Conservation (phyloP, 1,140 invertebrate species). For the Tetramorium parvispinum region DNA sequence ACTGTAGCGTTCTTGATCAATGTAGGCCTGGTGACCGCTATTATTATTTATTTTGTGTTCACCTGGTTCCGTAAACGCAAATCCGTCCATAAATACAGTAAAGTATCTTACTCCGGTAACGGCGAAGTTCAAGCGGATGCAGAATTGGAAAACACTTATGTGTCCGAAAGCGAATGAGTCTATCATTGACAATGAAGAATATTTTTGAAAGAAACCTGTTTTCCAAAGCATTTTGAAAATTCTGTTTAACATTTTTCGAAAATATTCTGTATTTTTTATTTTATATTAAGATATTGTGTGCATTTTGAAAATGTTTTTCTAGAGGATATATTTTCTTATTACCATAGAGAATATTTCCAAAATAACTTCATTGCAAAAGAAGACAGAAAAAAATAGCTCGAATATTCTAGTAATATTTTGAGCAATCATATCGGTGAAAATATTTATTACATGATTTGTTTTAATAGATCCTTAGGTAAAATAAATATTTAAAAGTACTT, state of each 20-base stretch:
- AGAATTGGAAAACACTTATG: conserved; percentile 34
- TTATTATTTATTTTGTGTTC: conserved; percentile 45
- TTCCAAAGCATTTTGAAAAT: not conserved
- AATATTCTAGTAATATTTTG: not conserved
- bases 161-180: conserved; percentile 73
- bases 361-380: not conserved
- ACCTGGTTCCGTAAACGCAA: conserved; percentile 23
- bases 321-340: conserved; percentile 3
- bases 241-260: not conserved
- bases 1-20: conserved; percentile 69
- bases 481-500: not conserved
- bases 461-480: not conserved
- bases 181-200: not conserved
- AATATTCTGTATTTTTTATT: not conserved
- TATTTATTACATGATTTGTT: not conserved
- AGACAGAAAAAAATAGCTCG: not conserved
- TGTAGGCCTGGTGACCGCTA: not conserved
- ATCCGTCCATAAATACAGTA: conserved; percentile 64
- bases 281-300: not conserved
- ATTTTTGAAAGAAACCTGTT: not conserved
- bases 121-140: conserved; percentile 47
- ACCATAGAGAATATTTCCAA: not conserved
- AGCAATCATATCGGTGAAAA: not conserved
- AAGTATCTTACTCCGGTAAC: conserved; percentile 61
- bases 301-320: not conserved